Percentiles rank a stretch among this genome's conserved stretches.
Conservation (phyloP, 2,888 invertebrate genomes). For the Hypselothyrea guttata region DNA sequence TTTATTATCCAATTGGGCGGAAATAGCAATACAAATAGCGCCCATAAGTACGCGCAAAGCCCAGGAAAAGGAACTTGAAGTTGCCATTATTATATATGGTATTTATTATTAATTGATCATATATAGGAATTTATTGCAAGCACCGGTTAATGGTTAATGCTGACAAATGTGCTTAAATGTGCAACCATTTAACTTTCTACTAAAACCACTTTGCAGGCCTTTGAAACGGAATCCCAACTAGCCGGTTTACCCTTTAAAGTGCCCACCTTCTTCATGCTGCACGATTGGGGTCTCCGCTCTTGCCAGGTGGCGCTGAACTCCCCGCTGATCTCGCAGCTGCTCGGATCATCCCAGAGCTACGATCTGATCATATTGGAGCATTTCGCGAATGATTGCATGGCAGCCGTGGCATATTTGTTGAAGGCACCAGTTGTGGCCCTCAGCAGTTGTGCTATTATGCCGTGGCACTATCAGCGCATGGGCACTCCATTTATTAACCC, state of each 20-base stretch:
- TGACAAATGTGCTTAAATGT: too few relatives aligned
- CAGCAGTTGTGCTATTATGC: constrained; percentile 85
- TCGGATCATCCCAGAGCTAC: constrained; percentile 81
- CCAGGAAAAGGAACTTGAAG: too few relatives aligned
- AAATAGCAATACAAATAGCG: too few relatives aligned
- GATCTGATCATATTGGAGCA: constrained; percentile 87
- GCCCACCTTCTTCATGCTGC: constrained; percentile 73
- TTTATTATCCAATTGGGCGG: too few relatives aligned
- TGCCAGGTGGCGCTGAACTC: constrained; percentile 72
- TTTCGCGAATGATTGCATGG: constrained; percentile 87
- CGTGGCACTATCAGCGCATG: constrained; percentile 84
- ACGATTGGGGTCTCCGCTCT: constrained; percentile 69
- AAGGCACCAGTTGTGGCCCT: constrained; percentile 85
- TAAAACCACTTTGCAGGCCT: constrained; percentile 32
- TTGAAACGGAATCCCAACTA: constrained; percentile 37
- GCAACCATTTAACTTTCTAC: too few relatives aligned
- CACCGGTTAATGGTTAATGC: too few relatives aligned
- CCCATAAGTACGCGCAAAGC: too few relatives aligned
- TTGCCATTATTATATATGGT: too few relatives aligned
- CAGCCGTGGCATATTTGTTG: constrained; percentile 85
- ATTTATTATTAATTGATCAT: too few relatives aligned
- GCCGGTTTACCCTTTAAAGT: constrained; percentile 61
- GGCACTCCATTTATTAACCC: constrained; percentile 84
- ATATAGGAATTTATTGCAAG: too few relatives aligned
- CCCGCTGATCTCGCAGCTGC: constrained; percentile 56